phyloP scores from a whole-genome alignment of 2,113 vertebrate species.

The Glaucidium brasilianum region DNA sequence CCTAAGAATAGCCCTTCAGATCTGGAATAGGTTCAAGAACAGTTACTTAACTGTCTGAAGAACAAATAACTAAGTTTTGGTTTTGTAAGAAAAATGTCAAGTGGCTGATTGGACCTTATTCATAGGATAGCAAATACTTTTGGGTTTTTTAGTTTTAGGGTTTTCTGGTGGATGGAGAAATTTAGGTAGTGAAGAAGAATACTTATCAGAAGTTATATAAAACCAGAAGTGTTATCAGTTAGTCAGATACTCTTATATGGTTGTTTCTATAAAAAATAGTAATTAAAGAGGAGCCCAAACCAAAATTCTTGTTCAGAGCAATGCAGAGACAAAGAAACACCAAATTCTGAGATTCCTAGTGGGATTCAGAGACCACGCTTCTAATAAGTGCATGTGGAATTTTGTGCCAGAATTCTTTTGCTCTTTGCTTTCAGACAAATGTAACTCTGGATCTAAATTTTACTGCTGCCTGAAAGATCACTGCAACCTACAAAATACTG shows the following conservation, averaged over 20 bases:
- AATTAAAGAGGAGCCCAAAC: not conserved
- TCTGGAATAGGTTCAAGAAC: conserved; percentile 35
- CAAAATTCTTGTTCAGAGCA: not conserved
- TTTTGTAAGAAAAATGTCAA: not conserved
- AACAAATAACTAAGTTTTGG: not conserved
- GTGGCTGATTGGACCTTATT: not conserved
- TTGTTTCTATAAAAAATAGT: not conserved
- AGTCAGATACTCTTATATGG: not conserved
- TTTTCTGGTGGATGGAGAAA: not conserved
- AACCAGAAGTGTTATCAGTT: not conserved
- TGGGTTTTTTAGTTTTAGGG: not conserved
- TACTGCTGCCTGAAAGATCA: not conserved
- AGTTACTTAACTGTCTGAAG: conserved; percentile 50
- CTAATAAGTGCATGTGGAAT: not conserved
- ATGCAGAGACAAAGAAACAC: not conserved
- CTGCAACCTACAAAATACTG: not conserved
- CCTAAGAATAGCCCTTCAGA: conserved; percentile 41
- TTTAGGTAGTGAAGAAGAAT: not conserved
- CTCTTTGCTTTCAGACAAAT: not conserved
- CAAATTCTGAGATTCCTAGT: not conserved
- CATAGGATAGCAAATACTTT: not conserved
- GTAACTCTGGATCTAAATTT: not conserved
- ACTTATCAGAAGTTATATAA: not conserved
- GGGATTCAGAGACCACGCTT: not conserved
- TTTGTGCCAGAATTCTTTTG: not conserved